Evolutionary conservation across 2,113 vertebrate genomes (phyloP), one percentile per base, ranked within the genome.

Genomic region (Oncorhynchus masou): DNA sequence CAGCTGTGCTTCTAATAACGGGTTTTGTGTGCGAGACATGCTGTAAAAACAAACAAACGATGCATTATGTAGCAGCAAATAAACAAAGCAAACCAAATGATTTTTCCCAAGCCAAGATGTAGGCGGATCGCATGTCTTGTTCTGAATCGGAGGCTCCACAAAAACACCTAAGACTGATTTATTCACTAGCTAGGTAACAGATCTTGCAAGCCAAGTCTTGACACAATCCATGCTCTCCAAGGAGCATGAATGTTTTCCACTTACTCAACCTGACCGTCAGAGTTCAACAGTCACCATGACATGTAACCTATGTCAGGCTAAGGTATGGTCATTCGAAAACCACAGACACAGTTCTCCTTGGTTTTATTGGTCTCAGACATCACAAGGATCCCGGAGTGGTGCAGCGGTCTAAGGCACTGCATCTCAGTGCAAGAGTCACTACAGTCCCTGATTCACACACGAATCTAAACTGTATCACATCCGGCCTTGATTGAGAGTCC

Each of bases 141-240:
- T 62, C 48, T 73, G 25, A 71, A 71, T 62, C 62, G 66, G 25
- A 71, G 71, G 74, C 69, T 74, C 16, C 62, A 60, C 24, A 54
- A 68, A 71, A 78, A 79, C 76, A 73, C 59, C 24, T 76, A 84
- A 79, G 49, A 31, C 49, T 25, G 6, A 76, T 83, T 80, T 83
- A 87, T 88, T 86, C 72, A 85, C 85, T 25, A 65, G 75, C 54
- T 71, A 39, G 31, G 19, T 54, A 16, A 71, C 67, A 19, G 45
- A 79, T 15, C 73, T 75, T 57, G 71, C 82, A 83, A 79, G 68
- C 65, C 59, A 77, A 54, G 34, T 74, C 12, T n/a, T 34, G 20
- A 74, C 19, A 73, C n/a, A 70, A 70, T 25, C 48, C 9, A 65
- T 48, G 15, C 31, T 67, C 76, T 51, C 34, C 20, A 59, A 72